Conservation (phyloP, 2,888 invertebrate species). For the Drosophila nigritarsus region DNA sequence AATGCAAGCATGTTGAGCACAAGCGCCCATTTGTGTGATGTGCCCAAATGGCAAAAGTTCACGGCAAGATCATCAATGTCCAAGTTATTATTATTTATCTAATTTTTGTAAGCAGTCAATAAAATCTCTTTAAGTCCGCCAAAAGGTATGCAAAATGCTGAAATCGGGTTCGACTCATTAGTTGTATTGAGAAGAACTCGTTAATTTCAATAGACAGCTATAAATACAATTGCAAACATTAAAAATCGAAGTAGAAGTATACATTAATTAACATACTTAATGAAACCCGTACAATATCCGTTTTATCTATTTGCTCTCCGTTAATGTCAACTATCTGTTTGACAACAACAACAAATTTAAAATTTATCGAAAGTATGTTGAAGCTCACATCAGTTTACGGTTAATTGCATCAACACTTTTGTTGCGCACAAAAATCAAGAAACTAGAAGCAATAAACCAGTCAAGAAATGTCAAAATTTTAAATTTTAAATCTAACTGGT, state of each 20-base stretch:
- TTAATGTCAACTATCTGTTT: slow-evolving; percentile 25
- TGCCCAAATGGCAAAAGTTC: slow-evolving; percentile 72
- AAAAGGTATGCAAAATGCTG: slow-evolving; percentile 9
- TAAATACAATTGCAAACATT: background rate
- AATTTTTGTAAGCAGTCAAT: slow-evolving; percentile 53
- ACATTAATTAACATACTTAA: slow-evolving; percentile 36
- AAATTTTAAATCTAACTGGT: slow-evolving; percentile 19
- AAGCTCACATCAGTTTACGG: slow-evolving; percentile 34
- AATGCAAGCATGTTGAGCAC: slow-evolving; percentile 17
- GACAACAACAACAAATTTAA: background rate
- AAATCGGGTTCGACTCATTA: slow-evolving; percentile 17
- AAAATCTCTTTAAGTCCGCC: slow-evolving; percentile 31
- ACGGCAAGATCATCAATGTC: slow-evolving; percentile 76
- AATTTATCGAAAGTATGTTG: slow-evolving; percentile 5
- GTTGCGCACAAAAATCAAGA: slow-evolving; percentile 22
- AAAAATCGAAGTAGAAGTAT: background rate
- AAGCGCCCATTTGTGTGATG: slow-evolving; percentile 35
- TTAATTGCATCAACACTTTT: slow-evolving; percentile 41
- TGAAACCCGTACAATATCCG: slow-evolving; percentile 27
- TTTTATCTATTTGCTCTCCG: slow-evolving; percentile 25
- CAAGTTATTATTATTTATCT: slow-evolving; percentile 62
- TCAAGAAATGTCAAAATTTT: slow-evolving; percentile 40
- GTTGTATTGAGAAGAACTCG: slow-evolving; percentile 11
- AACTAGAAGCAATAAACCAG: slow-evolving; percentile 20
- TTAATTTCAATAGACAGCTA: slow-evolving; percentile 8